Percentiles rank a stretch among this genome's conserved stretches.
Conservation (phyloP, 1,140 invertebrate species). For the Platyura marginata region DNA sequence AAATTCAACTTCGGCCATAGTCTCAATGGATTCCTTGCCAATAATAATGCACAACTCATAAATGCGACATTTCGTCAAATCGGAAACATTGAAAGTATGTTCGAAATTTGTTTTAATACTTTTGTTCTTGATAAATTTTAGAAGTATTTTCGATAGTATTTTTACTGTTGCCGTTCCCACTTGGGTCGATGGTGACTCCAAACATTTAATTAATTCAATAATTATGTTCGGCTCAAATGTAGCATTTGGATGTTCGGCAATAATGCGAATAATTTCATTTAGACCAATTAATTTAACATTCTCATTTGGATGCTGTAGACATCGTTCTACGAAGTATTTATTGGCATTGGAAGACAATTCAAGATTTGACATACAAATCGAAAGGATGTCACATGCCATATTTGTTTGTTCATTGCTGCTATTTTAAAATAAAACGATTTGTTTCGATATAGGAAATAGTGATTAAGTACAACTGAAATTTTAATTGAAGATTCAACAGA, state of each 20-base stretch:
- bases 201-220: slow-evolving; percentile 9
- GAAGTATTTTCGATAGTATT: slow-evolving; percentile 15
- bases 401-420: slow-evolving; percentile 29
- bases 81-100: slow-evolving; percentile 9
- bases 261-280: slow-evolving; percentile 22
- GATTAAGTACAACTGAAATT: too few relatives aligned
- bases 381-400: slow-evolving; percentile 35
- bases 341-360: slow-evolving; percentile 24
- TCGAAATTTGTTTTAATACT: slow-evolving; percentile 10
- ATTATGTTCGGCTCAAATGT: neutral
- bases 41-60: slow-evolving; percentile 49
- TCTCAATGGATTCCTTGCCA: slow-evolving; percentile 31
- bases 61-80: slow-evolving; percentile 18
- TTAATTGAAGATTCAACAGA: too few relatives aligned
- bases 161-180: slow-evolving; percentile 9
- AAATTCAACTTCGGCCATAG: slow-evolving; percentile 37
- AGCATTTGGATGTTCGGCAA: slow-evolving; percentile 1
- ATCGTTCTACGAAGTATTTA: slow-evolving; percentile 29
- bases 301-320: slow-evolving; percentile 30
- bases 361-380: slow-evolving; percentile 33
- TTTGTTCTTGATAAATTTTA: slow-evolving; percentile 14
- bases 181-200: slow-evolving; percentile 8
- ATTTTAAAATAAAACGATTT: slow-evolving; percentile 13
- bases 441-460: neutral
- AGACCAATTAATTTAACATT: slow-evolving; percentile 32